Conservation (phyloP, 1,140 invertebrate species). For the Tenebrio molitor region DNA sequence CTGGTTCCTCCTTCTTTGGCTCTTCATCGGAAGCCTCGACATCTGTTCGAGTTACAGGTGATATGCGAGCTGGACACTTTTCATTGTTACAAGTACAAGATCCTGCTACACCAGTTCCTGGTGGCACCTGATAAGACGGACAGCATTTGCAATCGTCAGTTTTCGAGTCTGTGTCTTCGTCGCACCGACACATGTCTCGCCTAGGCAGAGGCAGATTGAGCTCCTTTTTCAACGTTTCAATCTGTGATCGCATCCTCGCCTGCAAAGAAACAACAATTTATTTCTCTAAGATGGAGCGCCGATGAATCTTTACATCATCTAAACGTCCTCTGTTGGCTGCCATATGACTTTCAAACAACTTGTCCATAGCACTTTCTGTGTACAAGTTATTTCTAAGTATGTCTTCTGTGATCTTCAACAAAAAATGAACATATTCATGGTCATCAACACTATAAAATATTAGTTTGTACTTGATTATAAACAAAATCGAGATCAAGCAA, state of each 20-base stretch:
- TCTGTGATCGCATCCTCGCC: constrained; percentile 52
- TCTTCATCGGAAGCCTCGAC: no score
- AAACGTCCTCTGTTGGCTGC: constrained; percentile 58
- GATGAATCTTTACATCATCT: constrained; percentile 56
- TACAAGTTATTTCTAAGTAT: constrained; percentile 61
- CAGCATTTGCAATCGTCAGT: constrained; percentile 6
- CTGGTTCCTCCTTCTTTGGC: no score
- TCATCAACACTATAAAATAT: constrained; percentile 52
- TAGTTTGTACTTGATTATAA: no score
- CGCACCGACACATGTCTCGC: constrained; percentile 13
- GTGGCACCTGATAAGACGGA: no score
- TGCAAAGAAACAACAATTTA: constrained; percentile 45
- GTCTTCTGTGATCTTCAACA: constrained; percentile 62
- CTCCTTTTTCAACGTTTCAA: constrained; percentile 51
- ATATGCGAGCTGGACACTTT: no score
- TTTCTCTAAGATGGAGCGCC: no score
- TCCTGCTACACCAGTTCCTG: no score
- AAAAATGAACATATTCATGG: constrained; percentile 61
- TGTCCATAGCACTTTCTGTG: constrained; percentile 56
- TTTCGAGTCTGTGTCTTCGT: background rate
- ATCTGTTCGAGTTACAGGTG: no score
- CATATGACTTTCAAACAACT: constrained; percentile 59
- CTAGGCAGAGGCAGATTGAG: constrained; percentile 48
- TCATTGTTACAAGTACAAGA: no score
- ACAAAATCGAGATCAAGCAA: no score